phyloP scores from a whole-genome alignment of 2,888 invertebrate species.

The Parnassius glacialis region DNA sequence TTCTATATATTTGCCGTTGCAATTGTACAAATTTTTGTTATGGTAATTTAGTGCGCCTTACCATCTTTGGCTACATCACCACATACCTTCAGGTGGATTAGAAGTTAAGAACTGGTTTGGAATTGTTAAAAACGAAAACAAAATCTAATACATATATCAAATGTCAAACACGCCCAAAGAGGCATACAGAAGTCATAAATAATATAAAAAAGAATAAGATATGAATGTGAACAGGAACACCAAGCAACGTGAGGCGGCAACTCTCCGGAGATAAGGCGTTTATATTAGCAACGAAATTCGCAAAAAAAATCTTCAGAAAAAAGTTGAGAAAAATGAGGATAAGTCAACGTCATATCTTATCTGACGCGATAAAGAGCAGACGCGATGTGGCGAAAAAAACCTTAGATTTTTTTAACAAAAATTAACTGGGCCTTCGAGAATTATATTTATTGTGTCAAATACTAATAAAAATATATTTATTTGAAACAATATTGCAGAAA shows the following conservation, averaged over 20 bases:
- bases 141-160: background rate
- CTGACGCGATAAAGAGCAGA: conserved; percentile 27
- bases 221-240: conserved; percentile 3
- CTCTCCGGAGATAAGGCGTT: conserved; percentile 15
- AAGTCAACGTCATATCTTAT: conserved; percentile 29
- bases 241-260: background rate
- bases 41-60: no score
- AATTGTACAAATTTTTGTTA: no score
- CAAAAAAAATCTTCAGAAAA: conserved; percentile 15
- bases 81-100: no score
- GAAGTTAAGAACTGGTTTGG: no score
- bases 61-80: no score
- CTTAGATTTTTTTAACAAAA: conserved; percentile 8
- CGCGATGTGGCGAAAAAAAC: conserved; percentile 25
- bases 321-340: conserved; percentile 23
- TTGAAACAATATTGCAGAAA: background rate
- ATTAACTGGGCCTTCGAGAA: conserved; percentile 21
- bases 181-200: conserved; percentile 10
- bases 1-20: no score
- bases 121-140: background rate
- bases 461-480: conserved; percentile 1
- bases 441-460: conserved; percentile 22
- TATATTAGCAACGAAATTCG: conserved; percentile 24
- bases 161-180: background rate
- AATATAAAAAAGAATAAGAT: conserved; percentile 10